Percentiles rank a stretch among this genome's conserved stretches.
Conservation (phyloP, 2,888 invertebrate genomes). For the Aspidiotus destructor region DNA sequence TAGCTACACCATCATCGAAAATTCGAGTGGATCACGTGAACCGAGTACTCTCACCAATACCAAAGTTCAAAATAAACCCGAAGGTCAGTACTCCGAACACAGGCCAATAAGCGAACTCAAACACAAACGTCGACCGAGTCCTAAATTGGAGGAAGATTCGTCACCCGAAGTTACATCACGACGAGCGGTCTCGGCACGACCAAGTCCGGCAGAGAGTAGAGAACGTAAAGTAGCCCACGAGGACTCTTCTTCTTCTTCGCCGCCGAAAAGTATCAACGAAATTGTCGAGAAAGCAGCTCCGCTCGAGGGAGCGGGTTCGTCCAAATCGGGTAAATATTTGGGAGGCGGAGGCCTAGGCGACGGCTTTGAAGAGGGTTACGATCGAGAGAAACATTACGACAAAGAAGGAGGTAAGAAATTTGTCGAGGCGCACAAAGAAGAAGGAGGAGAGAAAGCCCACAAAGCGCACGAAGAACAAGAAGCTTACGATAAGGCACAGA, state of each 20-base stretch:
- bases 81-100: background rate
- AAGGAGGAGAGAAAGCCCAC: constrained; percentile 49
- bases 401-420: constrained; percentile 47
- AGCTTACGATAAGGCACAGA: constrained; percentile 49
- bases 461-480: constrained; percentile 49
- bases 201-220: background rate
- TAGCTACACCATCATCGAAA: constrained; percentile 35
- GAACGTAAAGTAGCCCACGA: background rate
- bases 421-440: constrained; percentile 46
- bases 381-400: constrained; percentile 37
- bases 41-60: background rate
- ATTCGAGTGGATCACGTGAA: constrained; percentile 20
- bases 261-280: constrained; percentile 31
- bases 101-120: background rate
- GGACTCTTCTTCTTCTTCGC: background rate
- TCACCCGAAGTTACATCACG: background rate
- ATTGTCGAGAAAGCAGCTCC: constrained; percentile 30
- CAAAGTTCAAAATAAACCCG: constrained; percentile 1
- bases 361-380: constrained; percentile 35
- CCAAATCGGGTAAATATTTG: background rate
- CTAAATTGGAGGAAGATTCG: background rate
- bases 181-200: background rate
- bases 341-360: constrained; percentile 14
- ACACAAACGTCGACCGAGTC: background rate
- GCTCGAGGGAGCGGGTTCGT: constrained; percentile 6